Conservation (phyloP, 2,113 vertebrate species). For the Pelusios castaneus region DNA sequence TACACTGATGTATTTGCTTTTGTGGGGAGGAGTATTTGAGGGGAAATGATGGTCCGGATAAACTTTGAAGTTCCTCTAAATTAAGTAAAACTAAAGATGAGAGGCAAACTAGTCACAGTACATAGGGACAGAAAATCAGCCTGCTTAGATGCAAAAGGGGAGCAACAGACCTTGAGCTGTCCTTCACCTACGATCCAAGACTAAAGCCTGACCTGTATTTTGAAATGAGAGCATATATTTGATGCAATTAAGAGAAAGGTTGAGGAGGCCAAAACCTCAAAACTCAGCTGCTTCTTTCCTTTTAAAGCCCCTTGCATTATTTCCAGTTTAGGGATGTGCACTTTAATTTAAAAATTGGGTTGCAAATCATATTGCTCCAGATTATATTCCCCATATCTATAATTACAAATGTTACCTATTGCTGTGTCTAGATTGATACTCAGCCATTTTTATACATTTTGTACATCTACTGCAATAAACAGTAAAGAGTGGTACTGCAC, state of each 20-base stretch:
- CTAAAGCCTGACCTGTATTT: not conserved
- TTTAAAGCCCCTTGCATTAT: not conserved
- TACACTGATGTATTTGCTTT: not conserved
- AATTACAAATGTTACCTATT: not conserved
- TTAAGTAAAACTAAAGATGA: not conserved
- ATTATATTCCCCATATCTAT: not conserved
- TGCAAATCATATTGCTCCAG: not conserved
- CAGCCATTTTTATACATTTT: not conserved
- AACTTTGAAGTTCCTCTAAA: not conserved
- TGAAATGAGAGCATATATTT: constrained; percentile 25
- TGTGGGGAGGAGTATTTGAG: not conserved
- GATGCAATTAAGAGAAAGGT: not conserved
- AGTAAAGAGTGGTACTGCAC: not conserved
- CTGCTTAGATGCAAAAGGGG: not conserved
- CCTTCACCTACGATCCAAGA: not conserved
- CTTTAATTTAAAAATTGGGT: not conserved
- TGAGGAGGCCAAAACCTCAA: not conserved
- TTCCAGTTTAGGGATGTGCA: not conserved
- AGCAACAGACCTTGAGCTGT: not conserved
- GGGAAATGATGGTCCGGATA: not conserved
- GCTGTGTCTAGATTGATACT: not conserved
- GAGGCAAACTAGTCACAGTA: not conserved
- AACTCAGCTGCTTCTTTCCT: not conserved
- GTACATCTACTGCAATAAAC: not conserved
- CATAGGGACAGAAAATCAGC: not conserved